Percentiles rank a stretch among this genome's conserved stretches.
phyloP scores from a whole-genome alignment of 2,888 invertebrate species.

The Lasioglossum marginatum region DNA sequence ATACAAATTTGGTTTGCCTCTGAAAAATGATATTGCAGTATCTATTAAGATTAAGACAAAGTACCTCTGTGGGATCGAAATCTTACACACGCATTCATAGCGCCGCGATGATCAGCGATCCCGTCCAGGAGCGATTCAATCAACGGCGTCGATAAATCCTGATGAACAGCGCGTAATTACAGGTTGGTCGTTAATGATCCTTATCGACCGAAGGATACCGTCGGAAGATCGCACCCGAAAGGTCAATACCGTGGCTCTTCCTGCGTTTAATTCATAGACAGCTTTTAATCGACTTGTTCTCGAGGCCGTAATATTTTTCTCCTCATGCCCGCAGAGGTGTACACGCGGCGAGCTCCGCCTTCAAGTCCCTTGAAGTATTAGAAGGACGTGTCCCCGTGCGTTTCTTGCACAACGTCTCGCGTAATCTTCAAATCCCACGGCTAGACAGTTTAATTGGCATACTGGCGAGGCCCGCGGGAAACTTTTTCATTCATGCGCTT shows the following conservation, averaged over 20 bases:
- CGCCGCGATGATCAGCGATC: neutral
- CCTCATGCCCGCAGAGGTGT: conserved; percentile 9
- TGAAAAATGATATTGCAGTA: too few relatives aligned
- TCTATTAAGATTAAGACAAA: too few relatives aligned
- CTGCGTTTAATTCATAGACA: conserved; percentile 16
- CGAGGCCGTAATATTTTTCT: conserved; percentile 50
- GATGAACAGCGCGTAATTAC: conserved; percentile 34
- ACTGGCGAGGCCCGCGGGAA: conserved; percentile 27
- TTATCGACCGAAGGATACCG: conserved; percentile 5
- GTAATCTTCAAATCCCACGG: conserved; percentile 29
- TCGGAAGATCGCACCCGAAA: conserved; percentile 35
- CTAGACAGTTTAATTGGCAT: conserved; percentile 45
- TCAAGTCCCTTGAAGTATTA: conserved; percentile 31
- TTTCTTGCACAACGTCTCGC: conserved; percentile 27
- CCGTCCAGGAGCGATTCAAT: neutral
- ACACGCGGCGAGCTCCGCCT: conserved; percentile 21
- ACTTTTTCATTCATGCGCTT: conserved; percentile 50
- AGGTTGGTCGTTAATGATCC: neutral
- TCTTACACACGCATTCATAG: neutral
- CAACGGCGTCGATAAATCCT: conserved; percentile 20
- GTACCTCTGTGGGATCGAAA: neutral
- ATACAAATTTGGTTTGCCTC: neutral
- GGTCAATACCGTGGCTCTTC: conserved; percentile 25
- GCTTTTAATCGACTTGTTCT: conserved; percentile 52
- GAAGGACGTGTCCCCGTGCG: conserved; percentile 48